Base-by-base conservation (phyloP, 2,797 vertebrate genomes). In the Sebastes diaconus region DNA sequence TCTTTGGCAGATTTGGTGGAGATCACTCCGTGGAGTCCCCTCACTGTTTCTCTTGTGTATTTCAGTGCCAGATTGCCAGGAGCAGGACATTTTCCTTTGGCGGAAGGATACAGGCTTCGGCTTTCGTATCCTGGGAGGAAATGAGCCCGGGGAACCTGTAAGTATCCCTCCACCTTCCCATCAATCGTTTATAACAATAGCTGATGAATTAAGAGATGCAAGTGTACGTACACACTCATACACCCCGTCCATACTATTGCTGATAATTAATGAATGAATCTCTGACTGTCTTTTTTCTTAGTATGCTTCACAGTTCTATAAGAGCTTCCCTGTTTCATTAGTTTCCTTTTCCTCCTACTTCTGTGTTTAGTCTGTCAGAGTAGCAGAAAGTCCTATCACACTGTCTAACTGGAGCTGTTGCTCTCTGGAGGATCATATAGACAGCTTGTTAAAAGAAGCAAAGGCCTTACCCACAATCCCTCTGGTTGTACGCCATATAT, bases 11-110 rank as follows among this genome's bases (percentile, higher is more conserved):
- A 27, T 58, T 32, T 63, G 54, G 64, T 69, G 39, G 46, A 52
- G 54, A 57, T 68, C 36, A 42, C 39, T 74, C 20, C n/a, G 22
- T 58, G 14, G 20, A 73, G 50, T 77, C 24, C 10, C 63, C 69
- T 82, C 18, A 75, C 25, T 59, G 10, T 42, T 76, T 76, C n/a
- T 80, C 65, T 75, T 78, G 32, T 94, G 80, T 81, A 14, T 94
- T 94, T 73, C 92, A 99, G 99, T 98, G 96, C 98, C 98, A 87
- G 99, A 99, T 93, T 98, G 96, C 90, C 98, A 99, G 94, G 98
- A 99, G 87, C 98, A 99, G 88, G 99, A 99, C 94, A 98, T 99
- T 90, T 99, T 99, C 95, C 97, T 99, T 71, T 99, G 98, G 98
- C 96, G 99, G 90, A 99, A 99, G 92, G 99, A 99, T 90, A 99